Conservation (phyloP, 2,797 vertebrate species). For the Amblyopsis hoosieri region DNA sequence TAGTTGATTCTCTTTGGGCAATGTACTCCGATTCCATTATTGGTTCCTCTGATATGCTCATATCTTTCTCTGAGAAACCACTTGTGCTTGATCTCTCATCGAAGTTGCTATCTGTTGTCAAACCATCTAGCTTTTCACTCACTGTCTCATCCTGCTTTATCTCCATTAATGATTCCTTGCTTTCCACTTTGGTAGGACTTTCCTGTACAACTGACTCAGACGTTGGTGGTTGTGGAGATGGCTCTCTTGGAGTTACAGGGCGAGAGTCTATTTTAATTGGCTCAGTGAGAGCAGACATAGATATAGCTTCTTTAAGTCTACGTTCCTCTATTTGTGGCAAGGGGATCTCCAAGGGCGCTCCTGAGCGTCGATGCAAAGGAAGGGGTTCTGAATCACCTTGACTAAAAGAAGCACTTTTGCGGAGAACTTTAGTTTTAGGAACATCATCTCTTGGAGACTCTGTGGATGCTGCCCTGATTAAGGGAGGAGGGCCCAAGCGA, state of each 20-base stretch:
- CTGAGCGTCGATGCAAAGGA: slow-evolving; percentile 86
- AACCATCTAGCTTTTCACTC: slow-evolving; percentile 62
- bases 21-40: slow-evolving; percentile 65
- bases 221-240: slow-evolving; percentile 61
- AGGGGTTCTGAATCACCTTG: slow-evolving; percentile 92
- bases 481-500: slow-evolving; percentile 74
- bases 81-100: slow-evolving; percentile 70
- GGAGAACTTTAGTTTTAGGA: slow-evolving; percentile 81
- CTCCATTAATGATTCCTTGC: slow-evolving; percentile 62
- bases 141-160: slow-evolving; percentile 61
- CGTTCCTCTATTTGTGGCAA: slow-evolving; percentile 85
- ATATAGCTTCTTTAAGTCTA: slow-evolving; percentile 89
- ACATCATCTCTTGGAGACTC: slow-evolving; percentile 85
- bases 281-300: slow-evolving; percentile 91
- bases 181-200: slow-evolving; percentile 61
- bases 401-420: slow-evolving; percentile 96
- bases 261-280: slow-evolving; percentile 74
- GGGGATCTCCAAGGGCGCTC: slow-evolving; percentile 94
- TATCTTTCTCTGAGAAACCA: slow-evolving; percentile 74
- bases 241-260: slow-evolving; percentile 68
- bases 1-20: slow-evolving; percentile 57
- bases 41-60: slow-evolving; percentile 75
- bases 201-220: slow-evolving; percentile 63
- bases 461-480: slow-evolving; percentile 89
- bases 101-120: slow-evolving; percentile 66